Base-by-base conservation (phyloP, 2,113 vertebrate species). In the Paramormyrops kingsleyae region DNA sequence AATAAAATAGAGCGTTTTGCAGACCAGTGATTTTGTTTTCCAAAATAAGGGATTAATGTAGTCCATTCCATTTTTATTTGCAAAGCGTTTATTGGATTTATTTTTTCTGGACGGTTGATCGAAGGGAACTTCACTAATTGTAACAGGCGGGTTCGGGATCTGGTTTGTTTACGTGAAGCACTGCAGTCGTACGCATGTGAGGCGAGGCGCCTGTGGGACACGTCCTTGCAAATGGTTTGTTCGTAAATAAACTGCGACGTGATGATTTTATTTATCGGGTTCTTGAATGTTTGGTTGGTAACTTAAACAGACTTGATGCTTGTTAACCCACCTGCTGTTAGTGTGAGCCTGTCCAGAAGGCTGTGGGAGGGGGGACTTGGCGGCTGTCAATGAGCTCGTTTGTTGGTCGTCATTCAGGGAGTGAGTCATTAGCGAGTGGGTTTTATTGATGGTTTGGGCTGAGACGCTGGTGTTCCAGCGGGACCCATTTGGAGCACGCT, bases 391-490 rank as follows among this genome's bases (percentile, higher is more conserved):
- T 77, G 35, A 83, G 74, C 49, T 42, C 47, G 47, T 83, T 27
- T 83, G 35, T 35, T 56, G 24, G 70, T 47, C 24, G 4, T 31
- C 12, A 13, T 87, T 89, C 83, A 89, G 77, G 27, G 50, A 31
- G 90, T 94, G 92, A 94, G 92, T 90, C 49, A 31, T 87, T 91
- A 80, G 88, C 90, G 5, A 90, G 93, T 92, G 90, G 91, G 94
- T 94, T 93, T 89, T 88, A 91, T 90, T 50, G 91, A 92, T 92
- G 94, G 90, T 90, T 90, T n/a, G 89, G 89, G 90, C 89, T 90
- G 89, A 90, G 88, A 89, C 88, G 90, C 87, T 90, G 46, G 13
- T 52, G 83, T 66, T 92, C 91, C 91, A 91, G 91, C 88, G 89
- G 91, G 92, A 92, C 77, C 46, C 87, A 84, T 88, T 92, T 19